A percentile compares a stretch with the other conserved stretches of the same genome.
These are phyloP conservation scores for Coreoperca whiteheadi DNA, from an alignment of 2,113 vertebrate species.

Conservation along the genomic window DNA sequence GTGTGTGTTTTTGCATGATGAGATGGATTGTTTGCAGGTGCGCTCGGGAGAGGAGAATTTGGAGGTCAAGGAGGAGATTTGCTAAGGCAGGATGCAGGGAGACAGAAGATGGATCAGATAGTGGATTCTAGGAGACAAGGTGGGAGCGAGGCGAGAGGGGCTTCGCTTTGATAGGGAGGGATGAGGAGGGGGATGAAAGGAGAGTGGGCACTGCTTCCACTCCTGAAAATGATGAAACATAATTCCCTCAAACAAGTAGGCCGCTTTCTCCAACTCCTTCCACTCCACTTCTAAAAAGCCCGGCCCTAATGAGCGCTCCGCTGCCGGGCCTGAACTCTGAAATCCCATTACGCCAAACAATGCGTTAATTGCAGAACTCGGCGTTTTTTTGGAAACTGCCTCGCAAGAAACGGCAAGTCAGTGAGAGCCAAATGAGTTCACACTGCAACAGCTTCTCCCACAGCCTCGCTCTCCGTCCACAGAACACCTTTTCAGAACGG, in stretches of 20 bases:
- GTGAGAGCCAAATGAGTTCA: constrained; percentile 15
- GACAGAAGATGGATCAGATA: constrained; percentile 43
- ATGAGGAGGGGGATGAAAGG: constrained; percentile 31
- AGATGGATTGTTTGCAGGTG: constrained; percentile 61
- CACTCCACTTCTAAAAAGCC: not conserved
- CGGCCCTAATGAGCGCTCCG: constrained; percentile 30
- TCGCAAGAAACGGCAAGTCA: not conserved
- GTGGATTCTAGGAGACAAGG: constrained; percentile 34
- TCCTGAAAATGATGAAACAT: not conserved
- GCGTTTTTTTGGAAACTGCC: constrained; percentile 11
- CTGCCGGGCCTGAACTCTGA: not conserved
- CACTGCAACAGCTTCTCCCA: not conserved
- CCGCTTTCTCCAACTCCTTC: not conserved
- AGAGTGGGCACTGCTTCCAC: not conserved
- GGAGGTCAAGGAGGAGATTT: constrained; percentile 47
- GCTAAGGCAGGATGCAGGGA: constrained; percentile 31
- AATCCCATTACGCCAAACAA: constrained; percentile 28
- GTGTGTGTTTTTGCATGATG: constrained; percentile 37
- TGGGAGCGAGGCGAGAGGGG: constrained; percentile 13
- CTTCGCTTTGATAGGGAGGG: constrained; percentile 14
- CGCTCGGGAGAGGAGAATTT: constrained; percentile 33
- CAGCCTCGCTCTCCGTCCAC: not conserved
- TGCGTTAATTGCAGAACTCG: constrained; percentile 53
- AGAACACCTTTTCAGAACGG: constrained; percentile 8
- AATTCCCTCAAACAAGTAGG: constrained; percentile 11